Evolutionary conservation across 2,797 vertebrate genomes (phyloP), one percentile per base, ranked within the genome.

Genomic region (Chelidonichthys spinosus): DNA sequence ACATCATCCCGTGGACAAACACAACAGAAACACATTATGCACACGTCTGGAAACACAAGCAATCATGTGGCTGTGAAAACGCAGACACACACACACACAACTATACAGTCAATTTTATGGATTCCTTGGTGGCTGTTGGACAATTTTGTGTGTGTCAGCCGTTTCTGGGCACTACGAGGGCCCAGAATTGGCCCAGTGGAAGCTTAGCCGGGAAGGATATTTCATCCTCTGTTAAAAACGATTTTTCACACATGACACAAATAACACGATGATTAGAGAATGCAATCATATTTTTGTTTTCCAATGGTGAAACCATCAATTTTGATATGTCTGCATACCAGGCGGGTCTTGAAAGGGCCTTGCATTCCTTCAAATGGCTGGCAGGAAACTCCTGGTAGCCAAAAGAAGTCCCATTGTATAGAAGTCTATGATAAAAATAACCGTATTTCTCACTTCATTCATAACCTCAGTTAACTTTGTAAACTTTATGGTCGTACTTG

Each of bases 81-180:
- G 15, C 56, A 18, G 56, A 35, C 32, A 47, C 32, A 50, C 5
- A 42, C 5, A 42, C 25, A 32, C 11, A 5, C 0, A 35, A 15
- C n/a, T 43, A 7, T 17, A 46, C 13, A 13, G 14, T n/a, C 1
- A 3, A 13, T 62, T 75, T 11, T n/a, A 63, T 47, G 3, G 6
- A 9, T 73, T 49, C 53, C 66, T 36, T 39, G 36, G 59, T 40
- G 70, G 44, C 32, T 52, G 35, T 55, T 35, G 5, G 11, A 17
- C n/a, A 46, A 64, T 55, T 60, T 43, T 35, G 11, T 25, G 53
- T 4, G 46, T 17, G 52, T 8, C n/a, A 60, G 55, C 1, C 11
- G 18, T 36, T 43, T 59, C 46, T 50, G 70, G 18, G 33, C 25
- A 15, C 17, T 49, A 35, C 7, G 2, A 2, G 32, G 32, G 10